Evolutionary conservation across 2,888 invertebrate species (phyloP).

Genomic region (Anodontia alba): DNA sequence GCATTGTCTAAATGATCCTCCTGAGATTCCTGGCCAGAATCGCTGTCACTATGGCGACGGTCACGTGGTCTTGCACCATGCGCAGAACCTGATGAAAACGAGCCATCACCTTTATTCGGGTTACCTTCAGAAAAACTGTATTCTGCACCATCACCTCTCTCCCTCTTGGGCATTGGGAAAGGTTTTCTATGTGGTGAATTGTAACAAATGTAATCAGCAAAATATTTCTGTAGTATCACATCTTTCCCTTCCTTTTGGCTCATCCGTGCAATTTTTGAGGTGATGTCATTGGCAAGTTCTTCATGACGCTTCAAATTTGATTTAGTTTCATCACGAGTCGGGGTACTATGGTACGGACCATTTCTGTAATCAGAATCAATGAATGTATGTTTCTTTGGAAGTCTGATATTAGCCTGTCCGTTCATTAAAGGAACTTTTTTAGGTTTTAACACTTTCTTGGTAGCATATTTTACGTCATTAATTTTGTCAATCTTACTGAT

Average conservation of each 20-base stretch:
- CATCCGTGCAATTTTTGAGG: conserved; percentile 39
- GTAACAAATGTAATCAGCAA: conserved; percentile 53
- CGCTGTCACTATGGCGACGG: conserved; percentile 27
- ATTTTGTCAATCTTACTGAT: conserved; percentile 23
- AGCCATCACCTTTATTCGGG: conserved; percentile 22
- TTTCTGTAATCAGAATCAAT: not conserved
- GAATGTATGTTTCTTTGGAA: not conserved
- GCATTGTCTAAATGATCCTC: conserved; percentile 41
- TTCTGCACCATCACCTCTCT: conserved; percentile 56
- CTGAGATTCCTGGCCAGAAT: conserved; percentile 54
- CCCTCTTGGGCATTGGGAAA: conserved; percentile 30
- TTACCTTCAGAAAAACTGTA: not conserved
- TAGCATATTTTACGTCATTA: conserved; percentile 53
- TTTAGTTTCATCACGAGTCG: not conserved
- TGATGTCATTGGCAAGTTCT: conserved; percentile 43
- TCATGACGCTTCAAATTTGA: conserved; percentile 19
- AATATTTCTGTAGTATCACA: conserved; percentile 54
- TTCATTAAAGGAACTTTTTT: not conserved
- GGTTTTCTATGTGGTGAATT: conserved; percentile 35
- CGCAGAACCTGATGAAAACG: not conserved
- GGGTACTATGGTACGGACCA: not conserved
- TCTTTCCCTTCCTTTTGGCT: conserved; percentile 54
- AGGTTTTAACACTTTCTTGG: conserved; percentile 47
- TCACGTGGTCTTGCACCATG: not conserved
- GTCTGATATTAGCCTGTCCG: not conserved